Percentiles rank a stretch among this genome's conserved stretches.
These are phyloP conservation scores for Oreochromis niloticus DNA, from an alignment of 2,113 vertebrate genomes.

Conservation along the genomic window DNA sequence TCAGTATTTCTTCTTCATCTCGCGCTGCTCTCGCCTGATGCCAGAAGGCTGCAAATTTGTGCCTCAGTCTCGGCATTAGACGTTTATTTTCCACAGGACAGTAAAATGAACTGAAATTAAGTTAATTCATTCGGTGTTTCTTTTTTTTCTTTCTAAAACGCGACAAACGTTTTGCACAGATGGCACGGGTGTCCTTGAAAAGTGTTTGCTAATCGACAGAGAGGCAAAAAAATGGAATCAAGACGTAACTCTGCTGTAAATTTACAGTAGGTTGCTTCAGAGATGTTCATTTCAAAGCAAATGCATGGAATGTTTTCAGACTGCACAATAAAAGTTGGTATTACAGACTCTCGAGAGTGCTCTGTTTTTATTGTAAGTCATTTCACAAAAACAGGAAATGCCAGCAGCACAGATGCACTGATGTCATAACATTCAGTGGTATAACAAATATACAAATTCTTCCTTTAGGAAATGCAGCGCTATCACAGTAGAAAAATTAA, in stretches of 20 bases:
- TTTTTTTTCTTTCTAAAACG: neutral
- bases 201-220: neutral
- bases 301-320: neutral
- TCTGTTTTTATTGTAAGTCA: neutral
- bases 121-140: neutral
- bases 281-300: conserved; percentile 18
- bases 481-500: neutral
- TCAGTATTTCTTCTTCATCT: neutral
- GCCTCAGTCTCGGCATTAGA: neutral
- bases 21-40: neutral
- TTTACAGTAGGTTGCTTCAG: neutral
- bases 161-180: neutral
- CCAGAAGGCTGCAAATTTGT: neutral
- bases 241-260: neutral
- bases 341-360: neutral
- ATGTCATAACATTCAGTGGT: neutral
- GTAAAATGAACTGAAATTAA: neutral
- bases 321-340: neutral
- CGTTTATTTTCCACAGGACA: neutral
- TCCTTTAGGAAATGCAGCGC: neutral
- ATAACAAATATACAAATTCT: neutral
- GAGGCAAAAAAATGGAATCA: neutral
- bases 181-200: neutral
- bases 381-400: neutral
- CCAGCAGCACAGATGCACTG: neutral